Conservation (phyloP, 2,888 invertebrate genomes). For the Steinernema hermaphroditum region DNA sequence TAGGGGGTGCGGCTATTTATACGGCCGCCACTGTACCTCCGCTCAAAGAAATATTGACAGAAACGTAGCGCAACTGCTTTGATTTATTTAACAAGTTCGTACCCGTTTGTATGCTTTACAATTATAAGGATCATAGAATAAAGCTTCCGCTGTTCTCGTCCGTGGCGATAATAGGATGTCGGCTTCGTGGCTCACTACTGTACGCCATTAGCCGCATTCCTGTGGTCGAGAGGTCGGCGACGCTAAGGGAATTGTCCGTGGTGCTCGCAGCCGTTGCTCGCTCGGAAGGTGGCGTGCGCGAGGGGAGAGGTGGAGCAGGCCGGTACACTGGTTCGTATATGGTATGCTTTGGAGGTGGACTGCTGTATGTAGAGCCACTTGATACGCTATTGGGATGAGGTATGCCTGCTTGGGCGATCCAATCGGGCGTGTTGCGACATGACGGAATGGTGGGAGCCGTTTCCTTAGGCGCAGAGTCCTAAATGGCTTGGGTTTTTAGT, state of each 20-base stretch:
- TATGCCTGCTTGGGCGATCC: constrained; percentile 7
- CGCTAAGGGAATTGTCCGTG: neutral
- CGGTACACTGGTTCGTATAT: constrained; percentile 18
- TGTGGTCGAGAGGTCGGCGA: neutral
- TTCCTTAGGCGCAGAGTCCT: neutral
- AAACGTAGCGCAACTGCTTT: too few relatives aligned
- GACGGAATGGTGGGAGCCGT: constrained; percentile 10
- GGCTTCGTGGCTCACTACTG: constrained; percentile 9
- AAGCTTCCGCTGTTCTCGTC: neutral
- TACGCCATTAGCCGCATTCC: constrained; percentile 19
- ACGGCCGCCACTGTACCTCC: too few relatives aligned
- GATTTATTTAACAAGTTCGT: neutral
- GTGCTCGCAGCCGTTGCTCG: neutral
- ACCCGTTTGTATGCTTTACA: neutral
- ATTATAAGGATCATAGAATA: constrained; percentile 3
- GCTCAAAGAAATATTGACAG: too few relatives aligned
- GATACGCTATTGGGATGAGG: constrained; percentile 1
- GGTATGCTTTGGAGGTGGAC: neutral
- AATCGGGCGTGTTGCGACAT: neutral
- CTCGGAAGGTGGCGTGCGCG: neutral
- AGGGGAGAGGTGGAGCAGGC: neutral
- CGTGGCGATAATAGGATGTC: constrained; percentile 2
- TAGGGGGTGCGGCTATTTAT: too few relatives aligned
- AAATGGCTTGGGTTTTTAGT: too few relatives aligned
- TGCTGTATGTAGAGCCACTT: neutral